A percentile compares a stretch with the other conserved stretches of the same genome.
These are phyloP conservation scores for Meandrina meandrites DNA, from an alignment of 92 coral and sea anemone genomes.

Conservation along the genomic window DNA sequence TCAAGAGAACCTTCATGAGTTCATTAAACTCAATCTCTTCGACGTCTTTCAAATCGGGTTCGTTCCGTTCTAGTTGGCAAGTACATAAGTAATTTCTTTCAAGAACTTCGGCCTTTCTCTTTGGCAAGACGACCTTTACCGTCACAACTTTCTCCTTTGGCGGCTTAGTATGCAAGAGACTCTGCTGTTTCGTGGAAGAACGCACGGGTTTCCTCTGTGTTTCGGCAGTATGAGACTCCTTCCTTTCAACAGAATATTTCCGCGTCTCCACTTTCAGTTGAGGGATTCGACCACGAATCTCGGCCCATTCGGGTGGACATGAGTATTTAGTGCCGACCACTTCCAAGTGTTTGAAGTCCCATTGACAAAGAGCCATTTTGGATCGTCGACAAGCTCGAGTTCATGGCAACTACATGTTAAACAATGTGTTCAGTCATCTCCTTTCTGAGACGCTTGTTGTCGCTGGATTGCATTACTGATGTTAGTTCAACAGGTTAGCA, in stretches of 20 bases:
- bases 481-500: background rate
- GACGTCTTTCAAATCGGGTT: background rate
- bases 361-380: conserved; percentile 43
- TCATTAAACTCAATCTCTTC: conserved; percentile 44
- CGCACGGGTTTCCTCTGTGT: conserved; percentile 28
- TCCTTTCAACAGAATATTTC: conserved; percentile 29
- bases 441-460: background rate
- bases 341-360: conserved; percentile 73
- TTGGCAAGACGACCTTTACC: conserved; percentile 52
- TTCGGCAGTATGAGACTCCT: conserved; percentile 9
- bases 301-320: conserved; percentile 39
- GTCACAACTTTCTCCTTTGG: conserved; percentile 44
- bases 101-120: conserved; percentile 16
- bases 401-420: conserved; percentile 20
- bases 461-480: conserved; percentile 15
- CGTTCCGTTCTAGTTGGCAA: conserved; percentile 34
- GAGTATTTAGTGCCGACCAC: conserved; percentile 55
- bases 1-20: conserved; percentile 38
- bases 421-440: background rate
- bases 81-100: conserved; percentile 71
- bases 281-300: conserved; percentile 55
- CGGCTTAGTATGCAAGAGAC: conserved; percentile 14
- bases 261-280: conserved; percentile 55
- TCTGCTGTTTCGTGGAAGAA: conserved; percentile 28
- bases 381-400: background rate